Evolutionary conservation across 2,888 invertebrate genomes (phyloP).

Genomic region (Cyclophora albipunctata): DNA sequence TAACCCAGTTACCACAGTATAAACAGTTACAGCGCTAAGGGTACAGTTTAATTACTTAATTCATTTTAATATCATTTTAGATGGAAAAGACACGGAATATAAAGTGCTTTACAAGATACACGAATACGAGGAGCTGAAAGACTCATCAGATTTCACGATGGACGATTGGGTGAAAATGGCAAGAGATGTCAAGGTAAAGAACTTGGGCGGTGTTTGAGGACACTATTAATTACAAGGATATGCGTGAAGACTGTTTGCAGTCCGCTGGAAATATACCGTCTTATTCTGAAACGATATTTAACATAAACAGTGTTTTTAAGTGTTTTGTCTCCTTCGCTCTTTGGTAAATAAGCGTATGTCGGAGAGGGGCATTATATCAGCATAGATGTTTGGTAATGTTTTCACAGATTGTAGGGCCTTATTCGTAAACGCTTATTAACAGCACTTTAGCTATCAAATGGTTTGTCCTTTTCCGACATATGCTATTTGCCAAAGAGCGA

Average conservation of each 20-base stretch:
- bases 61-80: conserved; percentile 22
- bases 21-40: not conserved
- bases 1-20: too few species aligned
- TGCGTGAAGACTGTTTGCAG: too few species aligned
- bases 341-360: too few species aligned
- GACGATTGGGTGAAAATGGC: conserved; percentile 94
- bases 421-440: too few species aligned
- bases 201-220: not conserved
- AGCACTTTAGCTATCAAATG: too few species aligned
- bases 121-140: conserved; percentile 93
- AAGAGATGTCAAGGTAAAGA: conserved; percentile 85
- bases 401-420: not conserved
- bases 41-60: not conserved
- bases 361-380: not conserved
- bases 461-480: too few species aligned
- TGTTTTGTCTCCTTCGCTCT: too few species aligned
- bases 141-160: conserved; percentile 95
- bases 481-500: too few species aligned
- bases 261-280: too few species aligned
- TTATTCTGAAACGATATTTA: too few species aligned
- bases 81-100: conserved; percentile 66
- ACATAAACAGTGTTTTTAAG: too few species aligned
- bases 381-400: not conserved
- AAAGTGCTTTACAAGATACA: conserved; percentile 86
- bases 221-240: too few species aligned